These are phyloP conservation scores for Gasterosteus aculeatus DNA, from an alignment of 2,113 vertebrate genomes.

Conservation along the genomic window DNA sequence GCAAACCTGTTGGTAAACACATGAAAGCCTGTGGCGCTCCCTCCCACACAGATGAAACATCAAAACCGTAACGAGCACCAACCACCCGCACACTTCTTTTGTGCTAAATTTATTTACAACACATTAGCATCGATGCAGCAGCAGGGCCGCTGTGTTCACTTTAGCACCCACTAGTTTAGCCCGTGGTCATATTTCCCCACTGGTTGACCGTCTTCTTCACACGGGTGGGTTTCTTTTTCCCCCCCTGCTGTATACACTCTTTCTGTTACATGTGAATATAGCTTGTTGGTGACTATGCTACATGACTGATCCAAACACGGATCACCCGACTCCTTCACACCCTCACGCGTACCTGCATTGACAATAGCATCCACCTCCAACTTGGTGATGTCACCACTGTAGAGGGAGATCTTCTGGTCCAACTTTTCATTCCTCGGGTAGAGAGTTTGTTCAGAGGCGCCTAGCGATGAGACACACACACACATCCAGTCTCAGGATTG, in stretches of 20 bases:
- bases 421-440: conserved; percentile 71
- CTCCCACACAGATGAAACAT: conserved; percentile 46
- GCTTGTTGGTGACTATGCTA: neutral
- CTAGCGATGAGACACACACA: conserved; percentile 45
- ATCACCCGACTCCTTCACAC: neutral
- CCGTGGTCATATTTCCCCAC: conserved; percentile 22
- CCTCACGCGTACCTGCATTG: conserved; percentile 84
- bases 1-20: conserved; percentile 16
- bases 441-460: conserved; percentile 24
- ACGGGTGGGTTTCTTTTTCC: neutral
- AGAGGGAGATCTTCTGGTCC: conserved; percentile 87
- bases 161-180: conserved; percentile 23
- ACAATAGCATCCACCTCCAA: conserved; percentile 88
- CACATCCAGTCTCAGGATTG: neutral
- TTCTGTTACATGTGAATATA: conserved; percentile 1
- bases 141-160: conserved; percentile 6
- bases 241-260: neutral
- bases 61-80: conserved; percentile 36
- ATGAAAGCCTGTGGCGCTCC: conserved; percentile 33
- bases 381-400: conserved; percentile 88
- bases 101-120: conserved; percentile 30
- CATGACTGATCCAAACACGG: neutral
- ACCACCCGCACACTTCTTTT: conserved; percentile 39
- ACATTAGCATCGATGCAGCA: conserved; percentile 16
- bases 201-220: neutral